Evolutionary conservation across 1,140 invertebrate genomes (phyloP).

Genomic region (Zaprionus capensis): DNA sequence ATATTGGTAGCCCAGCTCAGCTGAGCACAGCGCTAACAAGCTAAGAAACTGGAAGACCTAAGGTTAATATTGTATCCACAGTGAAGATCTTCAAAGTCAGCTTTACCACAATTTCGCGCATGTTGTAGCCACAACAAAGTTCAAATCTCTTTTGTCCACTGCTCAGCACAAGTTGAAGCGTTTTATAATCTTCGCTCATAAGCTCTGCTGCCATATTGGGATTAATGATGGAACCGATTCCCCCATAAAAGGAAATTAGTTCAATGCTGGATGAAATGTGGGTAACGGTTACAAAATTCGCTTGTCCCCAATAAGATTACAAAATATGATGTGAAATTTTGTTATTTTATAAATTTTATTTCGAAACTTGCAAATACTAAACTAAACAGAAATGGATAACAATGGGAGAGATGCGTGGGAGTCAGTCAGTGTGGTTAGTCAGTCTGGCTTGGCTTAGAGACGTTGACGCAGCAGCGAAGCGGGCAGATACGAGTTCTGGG

Average conservation of each 20-base stretch:
- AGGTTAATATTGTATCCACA: not conserved
- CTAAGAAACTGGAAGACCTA: constrained; percentile 46
- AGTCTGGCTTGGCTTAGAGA: constrained; percentile 55
- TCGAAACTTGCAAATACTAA: constrained; percentile 54
- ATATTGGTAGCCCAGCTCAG: constrained; percentile 65
- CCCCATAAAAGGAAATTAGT: constrained; percentile 61
- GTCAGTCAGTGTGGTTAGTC: constrained; percentile 44
- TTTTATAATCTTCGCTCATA: constrained; percentile 63
- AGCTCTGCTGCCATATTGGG: constrained; percentile 38
- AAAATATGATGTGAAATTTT: constrained; percentile 28
- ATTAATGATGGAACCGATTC: constrained; percentile 11
- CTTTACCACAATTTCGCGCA: constrained; percentile 64
- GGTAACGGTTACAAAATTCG: constrained; percentile 41
- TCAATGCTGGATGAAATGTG: constrained; percentile 49
- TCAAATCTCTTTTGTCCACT: constrained; percentile 44
- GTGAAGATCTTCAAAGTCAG: not conserved
- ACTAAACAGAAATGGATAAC: constrained; percentile 40
- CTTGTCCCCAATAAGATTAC: constrained; percentile 28
- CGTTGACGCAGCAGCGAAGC: constrained; percentile 61
- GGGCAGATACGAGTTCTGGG: constrained; percentile 51
- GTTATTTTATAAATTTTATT: constrained; percentile 36
- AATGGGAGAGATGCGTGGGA: constrained; percentile 59
- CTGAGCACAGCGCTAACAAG: constrained; percentile 45
- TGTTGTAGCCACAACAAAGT: constrained; percentile 55
- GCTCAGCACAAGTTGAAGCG: constrained; percentile 7